Evolutionary conservation across 2,888 invertebrate genomes (phyloP).

Genomic region (Rotaria sp.): DNA sequence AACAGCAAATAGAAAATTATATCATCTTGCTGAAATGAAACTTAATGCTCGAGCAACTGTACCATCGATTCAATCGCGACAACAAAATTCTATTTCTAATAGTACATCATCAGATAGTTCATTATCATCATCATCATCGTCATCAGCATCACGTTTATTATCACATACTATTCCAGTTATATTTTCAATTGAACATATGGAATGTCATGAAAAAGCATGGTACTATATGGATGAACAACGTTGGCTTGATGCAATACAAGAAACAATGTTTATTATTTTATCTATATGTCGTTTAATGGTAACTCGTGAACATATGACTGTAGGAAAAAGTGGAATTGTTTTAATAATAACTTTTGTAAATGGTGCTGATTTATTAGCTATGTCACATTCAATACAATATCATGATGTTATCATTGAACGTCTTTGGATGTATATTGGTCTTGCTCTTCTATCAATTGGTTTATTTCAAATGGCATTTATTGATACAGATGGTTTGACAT

Average conservation of each 20-base stretch:
- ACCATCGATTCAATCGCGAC: neutral
- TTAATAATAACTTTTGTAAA: neutral
- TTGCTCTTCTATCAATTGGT: neutral
- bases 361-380: neutral
- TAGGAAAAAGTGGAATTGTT: neutral
- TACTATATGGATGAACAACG: conserved; percentile 13
- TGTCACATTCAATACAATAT: conserved; percentile 8
- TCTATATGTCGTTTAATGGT: neutral
- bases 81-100: neutral
- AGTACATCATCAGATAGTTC: neutral
- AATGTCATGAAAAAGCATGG: conserved; percentile 1
- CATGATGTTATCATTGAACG: neutral
- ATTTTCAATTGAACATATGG: neutral
- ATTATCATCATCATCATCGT: neutral
- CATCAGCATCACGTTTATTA: neutral
- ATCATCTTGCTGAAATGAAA: neutral
- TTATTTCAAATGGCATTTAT: conserved; percentile 14
- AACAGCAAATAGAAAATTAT: neutral
- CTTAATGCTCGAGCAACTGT: neutral
- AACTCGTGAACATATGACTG: neutral
- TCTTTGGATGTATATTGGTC: neutral
- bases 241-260: conserved; percentile 8
- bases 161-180: neutral
- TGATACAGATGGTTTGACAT: neutral
- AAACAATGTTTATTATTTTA: neutral